A percentile compares a stretch with the other conserved stretches of the same genome.
Conservation (phyloP, 1,140 invertebrate species). For the Zaprionus ghesquierei region DNA sequence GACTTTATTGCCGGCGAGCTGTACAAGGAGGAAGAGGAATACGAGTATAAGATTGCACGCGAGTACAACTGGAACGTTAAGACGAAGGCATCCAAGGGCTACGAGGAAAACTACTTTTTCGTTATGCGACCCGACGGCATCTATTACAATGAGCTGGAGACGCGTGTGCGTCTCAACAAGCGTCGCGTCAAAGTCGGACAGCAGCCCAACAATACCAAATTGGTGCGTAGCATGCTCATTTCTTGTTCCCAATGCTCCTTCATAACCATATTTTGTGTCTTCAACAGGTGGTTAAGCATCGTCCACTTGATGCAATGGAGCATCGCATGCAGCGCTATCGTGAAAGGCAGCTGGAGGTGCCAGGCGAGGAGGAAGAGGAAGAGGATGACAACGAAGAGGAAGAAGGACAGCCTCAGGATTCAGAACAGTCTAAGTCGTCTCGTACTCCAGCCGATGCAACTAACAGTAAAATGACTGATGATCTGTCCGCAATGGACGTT, state of each 20-base stretch:
- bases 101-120: slow-evolving; percentile 99
- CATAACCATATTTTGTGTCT: background rate
- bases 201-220: slow-evolving; percentile 85
- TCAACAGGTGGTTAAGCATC: slow-evolving; percentile 90
- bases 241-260: background rate
- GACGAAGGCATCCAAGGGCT: slow-evolving; percentile 98
- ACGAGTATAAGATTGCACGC: slow-evolving; percentile 97
- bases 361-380: slow-evolving; percentile 90
- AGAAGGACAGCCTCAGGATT: slow-evolving; percentile 84
- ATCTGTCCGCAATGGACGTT: slow-evolving; percentile 50
- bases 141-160: slow-evolving; percentile 99
- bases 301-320: slow-evolving; percentile 93
- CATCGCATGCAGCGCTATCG: slow-evolving; percentile 93
- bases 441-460: slow-evolving; percentile 34
- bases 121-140: slow-evolving; percentile 95
- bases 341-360: slow-evolving; percentile 94
- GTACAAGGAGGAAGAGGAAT: slow-evolving; percentile 95
- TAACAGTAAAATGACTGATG: slow-evolving; percentile 72
- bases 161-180: slow-evolving; percentile 95
- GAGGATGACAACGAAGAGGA: slow-evolving; percentile 90
- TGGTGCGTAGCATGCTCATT: slow-evolving; percentile 81
- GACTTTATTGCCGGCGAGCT: slow-evolving; percentile 91
- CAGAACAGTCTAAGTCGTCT: slow-evolving; percentile 1
- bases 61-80: slow-evolving; percentile 99
- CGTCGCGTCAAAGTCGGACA: slow-evolving; percentile 90